Conservation (phyloP, 2,888 invertebrate genomes). For the Tachina lurida region DNA sequence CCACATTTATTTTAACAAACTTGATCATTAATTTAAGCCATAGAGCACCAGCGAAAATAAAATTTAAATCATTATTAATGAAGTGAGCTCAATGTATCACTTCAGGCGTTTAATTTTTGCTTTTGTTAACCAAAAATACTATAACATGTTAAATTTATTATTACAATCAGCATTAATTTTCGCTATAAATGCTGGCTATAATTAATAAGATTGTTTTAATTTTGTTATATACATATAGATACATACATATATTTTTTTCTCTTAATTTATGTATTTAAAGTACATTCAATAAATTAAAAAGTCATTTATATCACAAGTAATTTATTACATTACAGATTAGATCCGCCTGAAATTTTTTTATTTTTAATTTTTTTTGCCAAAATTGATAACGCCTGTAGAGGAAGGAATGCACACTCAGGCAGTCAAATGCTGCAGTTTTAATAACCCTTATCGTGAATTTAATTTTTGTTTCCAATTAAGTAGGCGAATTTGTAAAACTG, state of each 20-base stretch:
- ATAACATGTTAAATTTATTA: slow-evolving; percentile 42
- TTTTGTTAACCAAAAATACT: slow-evolving; percentile 48
- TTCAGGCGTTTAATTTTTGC: slow-evolving; percentile 48
- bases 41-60: neutral
- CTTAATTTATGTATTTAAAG: slow-evolving; percentile 15
- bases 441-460: neutral
- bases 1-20: slow-evolving; percentile 58
- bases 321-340: slow-evolving; percentile 42
- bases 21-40: slow-evolving; percentile 55
- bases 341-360: too few relatives aligned
- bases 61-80: slow-evolving; percentile 57
- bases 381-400: neutral
- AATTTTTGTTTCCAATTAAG: slow-evolving; percentile 7
- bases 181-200: slow-evolving; percentile 46
- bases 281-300: slow-evolving; percentile 27
- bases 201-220: slow-evolving; percentile 49
- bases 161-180: slow-evolving; percentile 50
- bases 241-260: neutral
- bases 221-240: neutral
- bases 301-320: slow-evolving; percentile 21
- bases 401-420: neutral
- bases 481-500: slow-evolving; percentile 1
- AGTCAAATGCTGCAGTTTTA: neutral
- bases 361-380: neutral
- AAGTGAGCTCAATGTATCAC: slow-evolving; percentile 55